Percentiles rank a stretch among this genome's conserved stretches.
Evolutionary conservation across 2,888 invertebrate species (phyloP).

Genomic region (Ormyrus pomaceus): DNA sequence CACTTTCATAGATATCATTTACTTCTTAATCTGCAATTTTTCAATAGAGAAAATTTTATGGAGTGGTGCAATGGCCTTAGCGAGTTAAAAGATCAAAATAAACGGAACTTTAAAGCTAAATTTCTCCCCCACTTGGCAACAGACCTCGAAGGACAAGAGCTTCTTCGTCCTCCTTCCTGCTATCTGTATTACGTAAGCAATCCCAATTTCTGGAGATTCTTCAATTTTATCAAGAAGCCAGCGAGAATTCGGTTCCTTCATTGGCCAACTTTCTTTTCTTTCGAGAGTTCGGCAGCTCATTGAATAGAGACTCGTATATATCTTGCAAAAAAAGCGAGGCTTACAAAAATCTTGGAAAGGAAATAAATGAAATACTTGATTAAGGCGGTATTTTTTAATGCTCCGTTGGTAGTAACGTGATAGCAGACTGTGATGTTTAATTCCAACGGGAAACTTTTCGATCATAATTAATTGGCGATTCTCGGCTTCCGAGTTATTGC

Average conservation of each 20-base stretch:
- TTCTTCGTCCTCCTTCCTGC: not conserved
- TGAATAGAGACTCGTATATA: too few species aligned
- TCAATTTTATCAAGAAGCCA: conserved; percentile 27
- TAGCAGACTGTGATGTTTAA: too few species aligned
- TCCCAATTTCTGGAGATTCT: conserved; percentile 18
- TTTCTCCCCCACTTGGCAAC: conserved; percentile 24
- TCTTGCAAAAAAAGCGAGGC: too few species aligned
- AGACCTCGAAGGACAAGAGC: not conserved
- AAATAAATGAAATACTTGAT: too few species aligned
- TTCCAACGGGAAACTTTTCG: too few species aligned
- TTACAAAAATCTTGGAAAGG: too few species aligned
- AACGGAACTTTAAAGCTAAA: conserved; percentile 10
- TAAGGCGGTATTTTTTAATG: too few species aligned
- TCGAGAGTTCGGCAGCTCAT: too few species aligned
- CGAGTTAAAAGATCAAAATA: conserved; percentile 3
- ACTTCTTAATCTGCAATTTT: not conserved
- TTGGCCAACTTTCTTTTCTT: conserved; percentile 18
- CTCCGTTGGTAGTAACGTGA: too few species aligned
- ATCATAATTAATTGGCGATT: too few species aligned
- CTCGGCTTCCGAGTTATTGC: too few species aligned
- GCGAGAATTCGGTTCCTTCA: conserved; percentile 5
- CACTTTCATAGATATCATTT: not conserved
- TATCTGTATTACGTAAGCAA: conserved; percentile 6
- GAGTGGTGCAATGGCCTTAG: conserved; percentile 9
- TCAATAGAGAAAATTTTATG: not conserved